Evolutionary conservation across 1,140 invertebrate genomes (phyloP), one percentile per base, ranked within the genome.

Genomic region (Diabrotica virgifera): DNA sequence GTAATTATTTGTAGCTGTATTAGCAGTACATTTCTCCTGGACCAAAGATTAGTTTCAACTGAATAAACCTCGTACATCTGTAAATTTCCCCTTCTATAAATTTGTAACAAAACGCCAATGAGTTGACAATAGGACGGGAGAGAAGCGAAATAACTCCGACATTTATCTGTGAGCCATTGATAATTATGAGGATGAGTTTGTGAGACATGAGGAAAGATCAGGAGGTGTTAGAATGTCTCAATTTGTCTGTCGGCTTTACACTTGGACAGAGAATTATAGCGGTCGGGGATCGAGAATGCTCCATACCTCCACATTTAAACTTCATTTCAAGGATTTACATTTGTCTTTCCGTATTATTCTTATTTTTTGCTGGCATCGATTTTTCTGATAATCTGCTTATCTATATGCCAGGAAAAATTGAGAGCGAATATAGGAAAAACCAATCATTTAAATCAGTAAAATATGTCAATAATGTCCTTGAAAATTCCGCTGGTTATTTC

Each of bases 141-240:
- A 14, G n/a, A 11, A 12, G 6, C 14, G 36, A 13, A 55, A 55
- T 36, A 35, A 35, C 24, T 57, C 24, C 55, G 6, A 36, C 24
- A 57, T 57, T 36, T 57, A 57, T 57, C 55, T 37, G 12, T 24
- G 10, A 54, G 57, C 11, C 40, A 65, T 65, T 65, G 57, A 65
- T 65, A 55, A 65, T 57, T 57, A 57, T 57, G 35, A 11, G 55
- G 55, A 59, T 14, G 11, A 46, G 36, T 38, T 59, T 58, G 56
- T 64, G 57, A 64, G 52, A 51, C 37, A 59, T 37, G 13, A 52
- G 36, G 13, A 51, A 36, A 55, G 51, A 64, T 53, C 36, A 52
- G 3, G 63, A 59, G 56, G 57, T 65, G 54, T 59, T 59, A 50
- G 59, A 59, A 52, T 59, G 63, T 59, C 59, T 59, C 52, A 54